phyloP scores from a whole-genome alignment of 2,888 invertebrate species.

The Atherix ibis region DNA sequence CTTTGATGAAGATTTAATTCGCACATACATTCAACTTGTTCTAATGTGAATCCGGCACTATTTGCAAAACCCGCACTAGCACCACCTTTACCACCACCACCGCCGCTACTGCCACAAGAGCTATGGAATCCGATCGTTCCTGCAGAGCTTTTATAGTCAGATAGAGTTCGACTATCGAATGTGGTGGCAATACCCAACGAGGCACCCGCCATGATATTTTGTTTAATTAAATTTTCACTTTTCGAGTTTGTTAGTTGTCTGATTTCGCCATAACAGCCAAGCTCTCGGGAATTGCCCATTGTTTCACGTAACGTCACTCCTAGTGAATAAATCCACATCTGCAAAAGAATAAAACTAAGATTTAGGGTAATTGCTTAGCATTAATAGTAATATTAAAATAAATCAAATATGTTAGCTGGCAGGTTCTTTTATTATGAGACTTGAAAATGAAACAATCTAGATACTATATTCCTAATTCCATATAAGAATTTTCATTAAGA shows the following conservation, averaged over 20 bases:
- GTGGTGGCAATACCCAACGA: background rate
- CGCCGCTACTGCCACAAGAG: background rate
- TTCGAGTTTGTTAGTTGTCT: background rate
- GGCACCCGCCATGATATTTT: background rate
- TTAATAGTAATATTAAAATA: too few species aligned
- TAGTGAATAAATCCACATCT: conserved; percentile 47
- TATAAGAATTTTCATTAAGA: too few species aligned
- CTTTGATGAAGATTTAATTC: conserved; percentile 36
- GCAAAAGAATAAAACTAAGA: too few species aligned
- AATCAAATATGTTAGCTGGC: too few species aligned
- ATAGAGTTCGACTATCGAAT: conserved; percentile 2
- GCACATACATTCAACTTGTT: conserved; percentile 31
- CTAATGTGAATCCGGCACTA: conserved; percentile 7
- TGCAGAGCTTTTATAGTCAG: conserved; percentile 5
- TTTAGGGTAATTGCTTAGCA: too few species aligned
- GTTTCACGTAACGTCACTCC: conserved; percentile 34
- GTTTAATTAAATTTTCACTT: conserved; percentile 5
- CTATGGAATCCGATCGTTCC: background rate
- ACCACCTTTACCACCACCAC: background rate
- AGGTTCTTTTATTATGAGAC: too few species aligned
- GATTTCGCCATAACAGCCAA: background rate
- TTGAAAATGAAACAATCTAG: too few species aligned
- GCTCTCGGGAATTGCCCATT: conserved; percentile 1
- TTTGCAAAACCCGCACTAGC: background rate
- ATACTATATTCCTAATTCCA: too few species aligned